Percentiles rank a stretch among this genome's conserved stretches.
phyloP scores from a whole-genome alignment of 2,888 invertebrate genomes.

The Acronicta alni region DNA sequence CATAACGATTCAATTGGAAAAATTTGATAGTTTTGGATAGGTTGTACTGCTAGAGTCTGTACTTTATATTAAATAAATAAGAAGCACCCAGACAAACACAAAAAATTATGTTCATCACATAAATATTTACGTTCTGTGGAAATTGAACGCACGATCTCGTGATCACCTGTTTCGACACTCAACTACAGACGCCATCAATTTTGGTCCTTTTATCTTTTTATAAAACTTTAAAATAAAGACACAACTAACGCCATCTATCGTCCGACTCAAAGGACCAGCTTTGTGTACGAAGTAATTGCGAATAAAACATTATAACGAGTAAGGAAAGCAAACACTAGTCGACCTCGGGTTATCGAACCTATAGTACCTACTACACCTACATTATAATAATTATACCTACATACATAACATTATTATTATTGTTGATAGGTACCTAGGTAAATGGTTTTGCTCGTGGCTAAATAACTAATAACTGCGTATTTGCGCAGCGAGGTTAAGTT shows the following conservation, averaged over 20 bases:
- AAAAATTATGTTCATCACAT: too few species aligned
- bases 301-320: constrained; percentile 48
- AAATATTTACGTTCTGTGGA: too few species aligned
- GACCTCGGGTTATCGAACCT: constrained; percentile 57
- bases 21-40: too few species aligned
- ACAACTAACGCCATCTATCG: constrained; percentile 45
- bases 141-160: too few species aligned
- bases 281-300: constrained; percentile 22
- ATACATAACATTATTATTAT: constrained; percentile 12
- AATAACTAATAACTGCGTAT: background rate
- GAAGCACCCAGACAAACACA: too few species aligned
- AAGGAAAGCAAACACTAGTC: constrained; percentile 48
- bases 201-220: too few species aligned
- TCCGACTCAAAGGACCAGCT: background rate
- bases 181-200: too few species aligned
- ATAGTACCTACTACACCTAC: constrained; percentile 36
- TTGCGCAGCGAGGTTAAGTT: background rate
- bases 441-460: background rate
- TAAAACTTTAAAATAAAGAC: background rate
- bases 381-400: constrained; percentile 24
- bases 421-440: constrained; percentile 7
- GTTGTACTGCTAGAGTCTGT: too few species aligned
- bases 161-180: too few species aligned
- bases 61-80: too few species aligned
- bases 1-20: too few species aligned